phyloP scores from a whole-genome alignment of 2,888 invertebrate genomes.

The Zeuzera pyrina region DNA sequence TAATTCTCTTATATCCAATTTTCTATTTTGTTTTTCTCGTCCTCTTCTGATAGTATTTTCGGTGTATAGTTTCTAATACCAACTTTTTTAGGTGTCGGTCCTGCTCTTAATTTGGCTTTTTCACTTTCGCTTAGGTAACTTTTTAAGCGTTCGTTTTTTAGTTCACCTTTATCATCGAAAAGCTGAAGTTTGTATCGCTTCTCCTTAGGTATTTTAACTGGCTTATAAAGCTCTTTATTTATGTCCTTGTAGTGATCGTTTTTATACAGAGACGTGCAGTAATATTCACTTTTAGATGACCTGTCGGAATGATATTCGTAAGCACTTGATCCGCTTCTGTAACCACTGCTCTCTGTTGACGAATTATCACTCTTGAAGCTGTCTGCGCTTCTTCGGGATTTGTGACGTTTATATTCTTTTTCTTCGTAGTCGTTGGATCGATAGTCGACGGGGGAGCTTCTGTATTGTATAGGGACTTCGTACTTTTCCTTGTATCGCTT shows the following conservation, averaged over 20 bases:
- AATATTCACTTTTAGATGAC: conserved; percentile 55
- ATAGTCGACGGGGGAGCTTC: conserved; percentile 35
- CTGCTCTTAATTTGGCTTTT: conserved; percentile 57
- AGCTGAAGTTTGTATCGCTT: conserved; percentile 58
- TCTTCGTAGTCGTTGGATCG: conserved; percentile 37
- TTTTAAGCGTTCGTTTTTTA: conserved; percentile 44
- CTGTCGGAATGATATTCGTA: conserved; percentile 56
- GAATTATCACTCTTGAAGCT: conserved; percentile 63
- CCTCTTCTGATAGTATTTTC: conserved; percentile 76
- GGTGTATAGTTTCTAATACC: conserved; percentile 82
- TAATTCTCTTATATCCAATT: conserved; percentile 75
- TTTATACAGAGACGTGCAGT: conserved; percentile 62
- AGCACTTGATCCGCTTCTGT: conserved; percentile 59
- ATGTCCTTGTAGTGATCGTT: conserved; percentile 65
- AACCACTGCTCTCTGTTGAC: conserved; percentile 61
- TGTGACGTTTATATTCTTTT: conserved; percentile 46
- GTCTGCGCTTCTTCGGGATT: conserved; percentile 46
- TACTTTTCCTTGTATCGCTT: conserved; percentile 48
- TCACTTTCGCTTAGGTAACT: conserved; percentile 51
- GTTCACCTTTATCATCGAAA: conserved; percentile 48
- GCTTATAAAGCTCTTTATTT: conserved; percentile 64
- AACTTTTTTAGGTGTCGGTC: conserved; percentile 58
- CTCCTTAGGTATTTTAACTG: conserved; percentile 64
- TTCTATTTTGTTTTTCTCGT: conserved; percentile 69
- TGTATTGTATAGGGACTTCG: conserved; percentile 42